phyloP scores from a whole-genome alignment of 2,113 vertebrate genomes.

The Seriola quinqueradiata region DNA sequence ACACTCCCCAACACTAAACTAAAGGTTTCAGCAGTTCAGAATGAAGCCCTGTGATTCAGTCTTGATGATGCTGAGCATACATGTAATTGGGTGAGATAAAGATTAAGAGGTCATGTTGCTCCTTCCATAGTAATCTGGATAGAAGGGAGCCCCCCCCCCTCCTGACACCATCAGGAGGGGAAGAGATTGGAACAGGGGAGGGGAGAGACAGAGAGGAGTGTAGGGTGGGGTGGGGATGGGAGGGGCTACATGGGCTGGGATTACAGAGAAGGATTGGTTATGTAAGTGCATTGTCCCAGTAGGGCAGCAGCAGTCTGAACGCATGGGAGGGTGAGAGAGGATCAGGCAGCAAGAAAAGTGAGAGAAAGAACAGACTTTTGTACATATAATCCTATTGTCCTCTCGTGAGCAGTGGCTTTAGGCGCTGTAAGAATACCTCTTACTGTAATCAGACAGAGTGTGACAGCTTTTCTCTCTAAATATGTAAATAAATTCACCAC shows the following conservation, averaged over 20 bases:
- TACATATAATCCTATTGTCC: slow-evolving; percentile 56
- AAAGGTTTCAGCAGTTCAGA: slow-evolving; percentile 14
- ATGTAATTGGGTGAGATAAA: slow-evolving; percentile 66
- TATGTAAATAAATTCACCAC: background rate
- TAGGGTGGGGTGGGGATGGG: slow-evolving; percentile 36
- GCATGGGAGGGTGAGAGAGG: slow-evolving; percentile 23
- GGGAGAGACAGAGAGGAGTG: slow-evolving; percentile 3
- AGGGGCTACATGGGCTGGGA: slow-evolving; percentile 61
- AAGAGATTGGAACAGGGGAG: slow-evolving; percentile 14
- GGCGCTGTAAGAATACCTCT: slow-evolving; percentile 9
- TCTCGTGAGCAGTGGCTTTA: slow-evolving; percentile 24
- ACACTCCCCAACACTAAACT: background rate
- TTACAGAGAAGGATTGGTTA: slow-evolving; percentile 79
- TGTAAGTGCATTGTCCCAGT: slow-evolving; percentile 79
- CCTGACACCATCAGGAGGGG: background rate
- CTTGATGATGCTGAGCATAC: slow-evolving; percentile 32
- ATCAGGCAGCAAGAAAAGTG: slow-evolving; percentile 44
- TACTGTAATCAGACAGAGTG: slow-evolving; percentile 20
- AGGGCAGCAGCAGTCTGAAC: slow-evolving; percentile 45
- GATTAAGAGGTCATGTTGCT: slow-evolving; percentile 64
- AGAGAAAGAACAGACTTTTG: slow-evolving; percentile 45
- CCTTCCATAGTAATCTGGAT: slow-evolving; percentile 71
- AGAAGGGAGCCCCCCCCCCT: slow-evolving; percentile 36
- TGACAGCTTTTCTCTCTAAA: background rate
- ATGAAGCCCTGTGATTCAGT: slow-evolving; percentile 29